Percentiles rank a stretch among this genome's conserved stretches.
Evolutionary conservation across 2,797 vertebrate genomes (phyloP).

Genomic region (Pseudotriccus pelzelni): DNA sequence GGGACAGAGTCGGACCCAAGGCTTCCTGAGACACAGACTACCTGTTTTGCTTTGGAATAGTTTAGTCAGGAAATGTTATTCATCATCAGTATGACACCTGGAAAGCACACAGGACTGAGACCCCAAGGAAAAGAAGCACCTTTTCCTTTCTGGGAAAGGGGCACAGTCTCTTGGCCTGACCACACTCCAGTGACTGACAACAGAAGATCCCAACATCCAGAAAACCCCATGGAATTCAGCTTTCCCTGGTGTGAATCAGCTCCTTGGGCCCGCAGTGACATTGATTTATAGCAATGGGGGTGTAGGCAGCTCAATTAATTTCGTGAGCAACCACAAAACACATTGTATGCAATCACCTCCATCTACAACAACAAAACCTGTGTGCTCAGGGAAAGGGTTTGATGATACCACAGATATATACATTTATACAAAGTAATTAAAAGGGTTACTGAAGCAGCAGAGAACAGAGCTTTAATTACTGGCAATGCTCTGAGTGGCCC

Average conservation of each 20-base stretch:
- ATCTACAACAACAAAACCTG: constrained; percentile 52
- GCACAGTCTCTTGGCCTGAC: neutral
- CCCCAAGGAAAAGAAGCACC: neutral
- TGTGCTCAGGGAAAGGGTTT: constrained; percentile 28
- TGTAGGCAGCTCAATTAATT: neutral
- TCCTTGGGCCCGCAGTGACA: neutral
- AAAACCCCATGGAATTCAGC: neutral
- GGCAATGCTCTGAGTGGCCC: constrained; percentile 29
- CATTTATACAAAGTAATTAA: constrained; percentile 53
- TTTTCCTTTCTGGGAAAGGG: neutral
- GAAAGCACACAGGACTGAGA: neutral
- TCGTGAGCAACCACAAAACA: constrained; percentile 37
- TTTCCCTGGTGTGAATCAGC: neutral
- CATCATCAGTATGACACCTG: neutral
- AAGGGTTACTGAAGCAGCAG: constrained; percentile 14
- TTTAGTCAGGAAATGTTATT: neutral
- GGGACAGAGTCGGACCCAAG: neutral
- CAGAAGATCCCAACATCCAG: neutral
- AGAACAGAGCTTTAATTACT: constrained; percentile 45
- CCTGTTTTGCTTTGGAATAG: neutral
- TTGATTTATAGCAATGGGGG: constrained; percentile 13
- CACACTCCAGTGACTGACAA: neutral
- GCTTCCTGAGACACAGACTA: neutral
- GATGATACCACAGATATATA: constrained; percentile 48
- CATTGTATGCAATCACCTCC: neutral